Percentiles rank a stretch among this genome's conserved stretches.
Conservation (phyloP, 2,113 vertebrate species). For the Prunella fulvescens region DNA sequence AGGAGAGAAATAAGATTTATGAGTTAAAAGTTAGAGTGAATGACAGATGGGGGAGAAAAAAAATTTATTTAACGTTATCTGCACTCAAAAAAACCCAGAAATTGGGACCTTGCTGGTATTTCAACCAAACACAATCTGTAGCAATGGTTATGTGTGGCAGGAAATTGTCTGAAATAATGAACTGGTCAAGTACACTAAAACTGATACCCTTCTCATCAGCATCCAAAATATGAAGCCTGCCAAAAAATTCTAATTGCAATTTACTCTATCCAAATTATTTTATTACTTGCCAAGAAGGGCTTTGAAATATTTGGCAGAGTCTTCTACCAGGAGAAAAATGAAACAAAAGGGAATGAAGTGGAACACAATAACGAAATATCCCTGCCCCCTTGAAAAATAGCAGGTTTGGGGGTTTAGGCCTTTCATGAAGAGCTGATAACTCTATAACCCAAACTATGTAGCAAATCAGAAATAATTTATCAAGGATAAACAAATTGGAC, state of each 20-base stretch:
- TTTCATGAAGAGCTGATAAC: constrained; percentile 33
- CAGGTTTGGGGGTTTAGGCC: neutral
- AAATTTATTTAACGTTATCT: neutral
- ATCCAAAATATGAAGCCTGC: constrained; percentile 54
- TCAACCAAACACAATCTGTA: neutral
- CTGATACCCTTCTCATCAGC: constrained; percentile 49
- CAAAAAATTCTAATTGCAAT: constrained; percentile 68
- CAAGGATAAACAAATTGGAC: neutral
- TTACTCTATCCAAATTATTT: constrained; percentile 65
- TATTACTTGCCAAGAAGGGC: constrained; percentile 59
- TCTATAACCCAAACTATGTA: constrained; percentile 26
- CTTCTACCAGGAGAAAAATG: constrained; percentile 57
- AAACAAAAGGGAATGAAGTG: constrained; percentile 57
- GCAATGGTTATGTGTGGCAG: neutral
- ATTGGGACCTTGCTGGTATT: neutral
- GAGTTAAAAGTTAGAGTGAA: constrained; percentile 4
- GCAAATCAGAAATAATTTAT: constrained; percentile 33
- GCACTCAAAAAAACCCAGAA: neutral
- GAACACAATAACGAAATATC: constrained; percentile 8
- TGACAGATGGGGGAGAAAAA: neutral
- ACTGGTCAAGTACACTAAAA: constrained; percentile 36
- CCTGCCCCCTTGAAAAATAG: neutral
- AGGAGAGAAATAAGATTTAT: neutral
- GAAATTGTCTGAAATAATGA: constrained; percentile 21
- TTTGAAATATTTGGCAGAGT: constrained; percentile 68